Conservation (phyloP, 2,888 invertebrate genomes). For the Aspidiotus destructor region DNA sequence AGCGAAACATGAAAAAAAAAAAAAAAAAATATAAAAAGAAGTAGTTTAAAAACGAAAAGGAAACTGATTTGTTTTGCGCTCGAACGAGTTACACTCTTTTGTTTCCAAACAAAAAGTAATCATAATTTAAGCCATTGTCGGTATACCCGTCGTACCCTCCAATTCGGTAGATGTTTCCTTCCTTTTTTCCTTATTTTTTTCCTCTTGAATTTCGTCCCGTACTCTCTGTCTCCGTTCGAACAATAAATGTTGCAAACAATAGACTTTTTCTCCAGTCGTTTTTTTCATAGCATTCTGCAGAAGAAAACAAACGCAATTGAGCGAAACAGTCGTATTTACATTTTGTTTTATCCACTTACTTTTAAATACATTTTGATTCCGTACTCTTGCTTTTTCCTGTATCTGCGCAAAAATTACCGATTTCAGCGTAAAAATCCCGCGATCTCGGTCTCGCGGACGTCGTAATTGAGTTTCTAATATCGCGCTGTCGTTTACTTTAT, state of each 20-base stretch:
- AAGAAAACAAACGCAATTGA: slow-evolving; percentile 32
- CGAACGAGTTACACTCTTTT: slow-evolving; percentile 31
- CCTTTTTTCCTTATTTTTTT: slow-evolving; percentile 11
- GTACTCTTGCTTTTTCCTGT: slow-evolving; percentile 29
- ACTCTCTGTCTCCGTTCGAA: slow-evolving; percentile 9
- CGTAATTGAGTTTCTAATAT: not conserved
- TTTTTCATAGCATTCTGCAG: slow-evolving; percentile 15
- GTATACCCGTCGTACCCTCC: slow-evolving; percentile 12
- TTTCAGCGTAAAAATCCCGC: not conserved
- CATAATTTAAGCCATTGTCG: slow-evolving; percentile 32
- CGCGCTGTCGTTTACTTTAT: no score
- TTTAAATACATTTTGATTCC: slow-evolving; percentile 29
- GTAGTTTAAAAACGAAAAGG: slow-evolving; percentile 25
- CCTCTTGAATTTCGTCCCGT: not conserved
- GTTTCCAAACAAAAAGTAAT: slow-evolving; percentile 31
- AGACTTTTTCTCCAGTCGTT: not conserved
- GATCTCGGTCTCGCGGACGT: not conserved
- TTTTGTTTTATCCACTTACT: slow-evolving; percentile 30
- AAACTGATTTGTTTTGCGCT: slow-evolving; percentile 33
- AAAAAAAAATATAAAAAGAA: slow-evolving; percentile 6
- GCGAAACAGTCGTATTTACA: slow-evolving; percentile 28
- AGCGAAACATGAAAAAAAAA: not conserved
- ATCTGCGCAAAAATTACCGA: slow-evolving; percentile 10
- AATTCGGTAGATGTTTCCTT: slow-evolving; percentile 11
- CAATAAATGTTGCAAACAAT: slow-evolving; percentile 27